These are phyloP conservation scores for Lasius fuliginosus DNA, from an alignment of 2,888 invertebrate genomes.

Conservation along the genomic window DNA sequence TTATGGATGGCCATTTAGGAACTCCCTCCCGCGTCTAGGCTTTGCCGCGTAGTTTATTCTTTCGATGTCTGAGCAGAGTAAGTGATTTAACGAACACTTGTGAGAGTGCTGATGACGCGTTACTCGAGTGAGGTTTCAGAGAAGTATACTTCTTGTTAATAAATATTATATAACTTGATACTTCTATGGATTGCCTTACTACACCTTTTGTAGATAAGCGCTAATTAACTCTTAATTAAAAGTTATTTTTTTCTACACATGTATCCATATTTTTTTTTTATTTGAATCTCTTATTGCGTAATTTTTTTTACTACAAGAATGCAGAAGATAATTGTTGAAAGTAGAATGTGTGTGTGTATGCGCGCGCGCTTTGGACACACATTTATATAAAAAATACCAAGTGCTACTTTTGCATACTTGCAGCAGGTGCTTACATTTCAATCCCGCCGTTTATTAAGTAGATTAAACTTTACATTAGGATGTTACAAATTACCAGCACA, in stretches of 20 bases:
- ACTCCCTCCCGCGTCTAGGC: constrained; percentile 19
- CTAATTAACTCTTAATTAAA: constrained; percentile 4
- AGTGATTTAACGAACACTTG: not conserved
- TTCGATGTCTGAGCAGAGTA: constrained; percentile 10
- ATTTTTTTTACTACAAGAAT: not conserved
- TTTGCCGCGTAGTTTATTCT: constrained; percentile 34
- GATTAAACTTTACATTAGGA: constrained; percentile 47
- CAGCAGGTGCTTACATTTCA: constrained; percentile 16
- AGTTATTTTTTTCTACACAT: not conserved
- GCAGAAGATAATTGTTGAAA: not conserved
- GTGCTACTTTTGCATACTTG: not conserved
- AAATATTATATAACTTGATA: not conserved
- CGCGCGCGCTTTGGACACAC: not conserved
- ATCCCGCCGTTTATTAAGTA: constrained; percentile 31
- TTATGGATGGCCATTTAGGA: constrained; percentile 49
- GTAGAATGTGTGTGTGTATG: too few relatives aligned
- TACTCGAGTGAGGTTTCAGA: not conserved
- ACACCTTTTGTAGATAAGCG: not conserved
- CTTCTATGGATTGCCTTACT: not conserved
- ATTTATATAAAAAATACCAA: not conserved
- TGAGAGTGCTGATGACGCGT: not conserved
- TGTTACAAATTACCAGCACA: constrained; percentile 32
- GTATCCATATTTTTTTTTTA: not conserved
- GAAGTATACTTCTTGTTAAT: constrained; percentile 5
- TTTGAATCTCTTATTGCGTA: not conserved